A percentile compares a stretch with the other conserved stretches of the same genome.
Conservation (phyloP, 1,140 invertebrate genomes). For the Matsumurasca onukii region DNA sequence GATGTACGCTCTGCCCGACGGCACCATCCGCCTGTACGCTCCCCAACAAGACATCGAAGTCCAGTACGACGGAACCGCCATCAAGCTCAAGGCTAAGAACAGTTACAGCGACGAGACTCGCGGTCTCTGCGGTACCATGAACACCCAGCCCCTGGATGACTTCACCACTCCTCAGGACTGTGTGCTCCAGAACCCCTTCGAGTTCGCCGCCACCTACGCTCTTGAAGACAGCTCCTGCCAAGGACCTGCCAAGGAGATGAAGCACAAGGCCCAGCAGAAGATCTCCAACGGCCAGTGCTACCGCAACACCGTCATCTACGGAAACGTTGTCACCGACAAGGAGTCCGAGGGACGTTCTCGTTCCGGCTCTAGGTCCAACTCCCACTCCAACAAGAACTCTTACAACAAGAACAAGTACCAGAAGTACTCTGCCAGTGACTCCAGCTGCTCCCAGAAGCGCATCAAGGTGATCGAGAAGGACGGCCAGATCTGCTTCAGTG, state of each 20-base stretch:
- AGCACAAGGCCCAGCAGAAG: slow-evolving; percentile 41
- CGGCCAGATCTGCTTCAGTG: slow-evolving; percentile 57
- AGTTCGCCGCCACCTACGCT: slow-evolving; percentile 58
- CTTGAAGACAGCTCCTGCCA: slow-evolving; percentile 50
- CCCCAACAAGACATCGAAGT: slow-evolving; percentile 51
- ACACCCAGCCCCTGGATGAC: slow-evolving; percentile 56
- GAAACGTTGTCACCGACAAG: slow-evolving; percentile 28
- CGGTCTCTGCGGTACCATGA: slow-evolving; percentile 66
- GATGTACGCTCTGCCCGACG: slow-evolving; percentile 51
- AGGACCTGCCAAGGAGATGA: slow-evolving; percentile 46
- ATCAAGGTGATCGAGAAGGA: slow-evolving; percentile 37
- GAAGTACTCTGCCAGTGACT: slow-evolving; percentile 33
- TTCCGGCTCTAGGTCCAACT: not conserved
- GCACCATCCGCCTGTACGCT: slow-evolving; percentile 51
- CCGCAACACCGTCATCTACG: slow-evolving; percentile 27
- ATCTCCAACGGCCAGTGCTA: slow-evolving; percentile 50
- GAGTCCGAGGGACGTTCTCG: not conserved
- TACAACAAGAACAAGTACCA: slow-evolving; percentile 38
- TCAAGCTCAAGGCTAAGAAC: slow-evolving; percentile 45
- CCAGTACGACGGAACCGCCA: slow-evolving; percentile 55
- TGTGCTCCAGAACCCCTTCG: slow-evolving; percentile 50
- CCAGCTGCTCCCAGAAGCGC: slow-evolving; percentile 1
- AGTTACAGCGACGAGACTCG: slow-evolving; percentile 53
- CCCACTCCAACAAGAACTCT: slow-evolving; percentile 34
- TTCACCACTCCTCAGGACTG: slow-evolving; percentile 59